Conservation (phyloP, 2,888 invertebrate species). For the Leucophenga maculata region DNA sequence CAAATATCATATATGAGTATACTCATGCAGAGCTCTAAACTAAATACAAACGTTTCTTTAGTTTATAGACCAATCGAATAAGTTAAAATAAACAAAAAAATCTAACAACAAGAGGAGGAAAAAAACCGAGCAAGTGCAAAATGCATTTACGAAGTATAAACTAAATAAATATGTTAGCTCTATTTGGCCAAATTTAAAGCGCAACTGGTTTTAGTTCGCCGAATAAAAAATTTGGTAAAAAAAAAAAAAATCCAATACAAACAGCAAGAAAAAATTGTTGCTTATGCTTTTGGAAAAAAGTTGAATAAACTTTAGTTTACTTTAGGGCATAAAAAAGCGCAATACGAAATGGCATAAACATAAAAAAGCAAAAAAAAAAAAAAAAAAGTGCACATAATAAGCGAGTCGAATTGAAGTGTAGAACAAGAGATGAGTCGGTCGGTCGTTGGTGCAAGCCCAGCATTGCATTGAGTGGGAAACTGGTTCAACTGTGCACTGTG, state of each 20-base stretch:
- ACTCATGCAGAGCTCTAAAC: too few species aligned
- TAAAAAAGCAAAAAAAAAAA: constrained; percentile 35
- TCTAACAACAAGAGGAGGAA: neutral
- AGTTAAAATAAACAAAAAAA: too few species aligned
- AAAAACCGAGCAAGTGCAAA: neutral
- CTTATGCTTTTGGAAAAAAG: constrained; percentile 35
- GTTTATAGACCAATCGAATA: too few species aligned
- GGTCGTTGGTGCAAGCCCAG: too few species aligned
- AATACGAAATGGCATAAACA: constrained; percentile 33
- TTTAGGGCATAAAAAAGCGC: constrained; percentile 42
- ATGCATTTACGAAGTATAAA: neutral
- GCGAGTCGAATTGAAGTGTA: neutral
- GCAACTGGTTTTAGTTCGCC: constrained; percentile 10
- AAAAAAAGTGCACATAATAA: constrained; percentile 28
- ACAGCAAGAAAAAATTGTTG: constrained; percentile 19
- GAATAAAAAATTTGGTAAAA: neutral
- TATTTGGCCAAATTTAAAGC: neutral
- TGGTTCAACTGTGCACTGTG: too few species aligned
- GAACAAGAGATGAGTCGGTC: too few species aligned
- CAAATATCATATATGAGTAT: too few species aligned
- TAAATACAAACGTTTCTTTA: too few species aligned
- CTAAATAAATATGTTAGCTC: neutral
- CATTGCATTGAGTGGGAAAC: too few species aligned
- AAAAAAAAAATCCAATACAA: neutral
- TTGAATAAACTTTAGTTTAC: constrained; percentile 55